A percentile compares a stretch with the other conserved stretches of the same genome.
phyloP scores from a whole-genome alignment of 1,140 invertebrate species.

The Polypedilum vanderplanki region DNA sequence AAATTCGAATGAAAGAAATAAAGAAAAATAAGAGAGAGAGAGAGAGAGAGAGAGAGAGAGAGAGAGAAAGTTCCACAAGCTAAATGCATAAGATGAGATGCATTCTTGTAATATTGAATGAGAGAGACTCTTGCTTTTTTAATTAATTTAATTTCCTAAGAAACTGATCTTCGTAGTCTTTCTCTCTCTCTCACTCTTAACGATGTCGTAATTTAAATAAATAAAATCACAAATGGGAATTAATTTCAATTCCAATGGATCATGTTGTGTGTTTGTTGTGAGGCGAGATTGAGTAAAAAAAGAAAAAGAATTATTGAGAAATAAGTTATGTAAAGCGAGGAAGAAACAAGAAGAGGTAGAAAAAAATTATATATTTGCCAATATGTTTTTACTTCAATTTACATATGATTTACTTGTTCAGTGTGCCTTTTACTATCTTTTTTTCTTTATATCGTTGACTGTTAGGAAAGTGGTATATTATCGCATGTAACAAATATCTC shows the following conservation, averaged over 20 bases:
- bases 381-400: constrained; percentile 14
- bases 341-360: background rate
- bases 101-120: background rate
- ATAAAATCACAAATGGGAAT: constrained; percentile 19
- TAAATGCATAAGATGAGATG: too few relatives aligned
- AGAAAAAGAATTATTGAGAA: too few relatives aligned
- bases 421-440: background rate
- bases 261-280: constrained; percentile 9
- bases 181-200: background rate
- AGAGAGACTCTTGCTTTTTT: background rate
- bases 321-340: background rate
- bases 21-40: background rate
- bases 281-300: background rate
- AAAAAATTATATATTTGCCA: background rate
- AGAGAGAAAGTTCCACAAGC: too few relatives aligned
- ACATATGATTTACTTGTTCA: background rate
- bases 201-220: constrained; percentile 19
- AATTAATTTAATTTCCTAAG: constrained; percentile 19
- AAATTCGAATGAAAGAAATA: background rate
- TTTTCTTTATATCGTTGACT: background rate
- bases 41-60: too few relatives aligned
- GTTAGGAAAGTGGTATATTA: too few relatives aligned
- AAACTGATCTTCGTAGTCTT: constrained; percentile 8
- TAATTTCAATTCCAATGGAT: background rate
- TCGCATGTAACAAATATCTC: too few relatives aligned